Evolutionary conservation across 2,888 invertebrate species (phyloP).

Genomic region (Sminthurides aquaticus): DNA sequence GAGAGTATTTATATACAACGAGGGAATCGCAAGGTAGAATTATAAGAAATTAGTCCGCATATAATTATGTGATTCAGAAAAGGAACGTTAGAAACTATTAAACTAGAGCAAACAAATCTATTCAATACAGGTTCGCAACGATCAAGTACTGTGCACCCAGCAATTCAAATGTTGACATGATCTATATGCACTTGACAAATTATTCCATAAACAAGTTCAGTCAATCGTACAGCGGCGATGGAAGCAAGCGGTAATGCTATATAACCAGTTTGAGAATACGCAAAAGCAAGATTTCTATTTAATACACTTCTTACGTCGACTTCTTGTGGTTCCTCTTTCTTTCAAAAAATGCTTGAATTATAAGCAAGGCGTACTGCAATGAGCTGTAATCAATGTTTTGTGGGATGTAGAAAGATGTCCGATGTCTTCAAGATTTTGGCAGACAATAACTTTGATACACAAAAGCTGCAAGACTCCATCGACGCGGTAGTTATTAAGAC

Average conservation of each 20-base stretch:
- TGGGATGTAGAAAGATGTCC: conserved; percentile 65
- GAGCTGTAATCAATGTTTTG: too few species aligned
- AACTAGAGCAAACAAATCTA: too few species aligned
- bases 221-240: conserved; percentile 74
- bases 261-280: not conserved
- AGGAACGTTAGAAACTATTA: not conserved
- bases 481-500: conserved; percentile 90
- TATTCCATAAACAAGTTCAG: conserved; percentile 89
- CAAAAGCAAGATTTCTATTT: too few species aligned
- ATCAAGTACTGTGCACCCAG: conserved; percentile 77
- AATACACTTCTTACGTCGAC: too few species aligned
- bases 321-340: too few species aligned
- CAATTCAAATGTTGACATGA: conserved; percentile 69
- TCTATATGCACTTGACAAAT: conserved; percentile 90
- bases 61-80: too few species aligned
- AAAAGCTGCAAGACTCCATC: conserved; percentile 69
- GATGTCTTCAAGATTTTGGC: conserved; percentile 70
- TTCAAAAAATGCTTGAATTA: not conserved
- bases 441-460: conserved; percentile 64
- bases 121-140: conserved; percentile 84
- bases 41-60: too few species aligned
- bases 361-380: too few species aligned
- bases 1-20: conserved; percentile 81
- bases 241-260: conserved; percentile 59
- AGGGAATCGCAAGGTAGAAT: conserved; percentile 73